Evolutionary conservation across 2,113 vertebrate species (phyloP), one percentile per base, ranked within the genome.

Genomic region (Agelaius tricolor): DNA sequence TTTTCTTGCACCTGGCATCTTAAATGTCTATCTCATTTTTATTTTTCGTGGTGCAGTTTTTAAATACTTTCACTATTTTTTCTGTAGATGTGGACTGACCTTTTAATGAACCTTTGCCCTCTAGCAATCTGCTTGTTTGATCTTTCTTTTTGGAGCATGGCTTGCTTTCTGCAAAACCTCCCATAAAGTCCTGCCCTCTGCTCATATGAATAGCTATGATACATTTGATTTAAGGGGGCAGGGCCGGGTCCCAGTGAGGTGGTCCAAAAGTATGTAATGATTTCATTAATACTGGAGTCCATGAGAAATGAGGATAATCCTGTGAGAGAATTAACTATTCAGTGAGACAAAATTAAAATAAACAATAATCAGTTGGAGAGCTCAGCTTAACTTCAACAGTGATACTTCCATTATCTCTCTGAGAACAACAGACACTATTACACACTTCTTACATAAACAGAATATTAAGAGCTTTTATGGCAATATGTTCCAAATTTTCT

Each of bases 261-360:
- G 46, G 58, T 96, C 86, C 57, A 67, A 90, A 95, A 84, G 10
- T n/a, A 63, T 84, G 75, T 83, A 31, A 72, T 78, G 13, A 84
- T 96, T 96, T 92, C 67, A 51, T 59, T 83, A 89, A 69, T 54
- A 66, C 9, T 16, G n/a, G n/a, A 78, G 23, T 63, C 65, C 73
- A 13, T 62, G 62, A 77, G 74, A 94, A 87, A 84, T 9, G 5
- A 87, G 39, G 23, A 28, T 84, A 80, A 58, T 55, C 27, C 27
- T 49, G 62, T 87, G 59, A 96, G 67, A 77, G 35, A 94, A 96
- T 35, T 83, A 86, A 47, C 82, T 93, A 65, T 75, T 68, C 41
- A 55, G 27, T 80, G 84, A 67, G 89, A 95, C 20, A 93, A 96
- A 94, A 94, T 73, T 28, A 91, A 97, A 96, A 95, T 41, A 87